These are phyloP conservation scores for Oligia strigilis DNA, from an alignment of 2,888 invertebrate species.

Conservation along the genomic window DNA sequence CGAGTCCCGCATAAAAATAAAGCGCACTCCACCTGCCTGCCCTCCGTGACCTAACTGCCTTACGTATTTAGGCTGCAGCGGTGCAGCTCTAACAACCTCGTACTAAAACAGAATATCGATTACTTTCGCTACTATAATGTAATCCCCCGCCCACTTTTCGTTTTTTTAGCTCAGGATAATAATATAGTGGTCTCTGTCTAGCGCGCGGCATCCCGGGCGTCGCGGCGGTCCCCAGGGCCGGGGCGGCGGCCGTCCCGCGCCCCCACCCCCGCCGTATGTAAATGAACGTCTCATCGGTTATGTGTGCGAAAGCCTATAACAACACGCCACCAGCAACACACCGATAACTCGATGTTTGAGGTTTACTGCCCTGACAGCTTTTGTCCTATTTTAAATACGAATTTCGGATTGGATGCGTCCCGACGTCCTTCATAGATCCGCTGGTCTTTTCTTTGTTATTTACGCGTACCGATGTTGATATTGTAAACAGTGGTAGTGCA, in stretches of 20 bases:
- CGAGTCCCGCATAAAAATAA: conserved; percentile 69
- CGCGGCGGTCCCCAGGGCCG: conserved; percentile 77
- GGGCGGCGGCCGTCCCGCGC: conserved; percentile 74
- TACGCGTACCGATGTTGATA: conserved; percentile 60
- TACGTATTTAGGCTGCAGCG: conserved; percentile 88
- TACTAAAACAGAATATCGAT: conserved; percentile 91
- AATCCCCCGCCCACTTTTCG: conserved; percentile 91
- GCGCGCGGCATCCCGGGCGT: conserved; percentile 77
- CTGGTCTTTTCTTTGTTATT: conserved; percentile 65
- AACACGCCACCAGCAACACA: conserved; percentile 74
- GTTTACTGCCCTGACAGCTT: conserved; percentile 89
- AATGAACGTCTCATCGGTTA: conserved; percentile 87
- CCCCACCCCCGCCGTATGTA: conserved; percentile 86
- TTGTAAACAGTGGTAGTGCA: conserved; percentile 69
- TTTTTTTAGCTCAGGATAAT: conserved; percentile 88
- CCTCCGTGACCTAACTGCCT: conserved; percentile 85
- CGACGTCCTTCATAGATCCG: conserved; percentile 75
- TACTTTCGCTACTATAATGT: conserved; percentile 91
- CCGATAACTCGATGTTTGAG: conserved; percentile 80
- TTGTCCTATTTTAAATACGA: conserved; percentile 89
- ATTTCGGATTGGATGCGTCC: conserved; percentile 82
- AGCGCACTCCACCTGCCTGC: conserved; percentile 69
- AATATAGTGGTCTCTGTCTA: conserved; percentile 88
- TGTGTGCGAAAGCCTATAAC: conserved; percentile 83
- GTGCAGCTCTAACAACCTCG: conserved; percentile 89